These are phyloP conservation scores for Drosophila koepferae DNA, from an alignment of 2,888 invertebrate species.

Conservation along the genomic window DNA sequence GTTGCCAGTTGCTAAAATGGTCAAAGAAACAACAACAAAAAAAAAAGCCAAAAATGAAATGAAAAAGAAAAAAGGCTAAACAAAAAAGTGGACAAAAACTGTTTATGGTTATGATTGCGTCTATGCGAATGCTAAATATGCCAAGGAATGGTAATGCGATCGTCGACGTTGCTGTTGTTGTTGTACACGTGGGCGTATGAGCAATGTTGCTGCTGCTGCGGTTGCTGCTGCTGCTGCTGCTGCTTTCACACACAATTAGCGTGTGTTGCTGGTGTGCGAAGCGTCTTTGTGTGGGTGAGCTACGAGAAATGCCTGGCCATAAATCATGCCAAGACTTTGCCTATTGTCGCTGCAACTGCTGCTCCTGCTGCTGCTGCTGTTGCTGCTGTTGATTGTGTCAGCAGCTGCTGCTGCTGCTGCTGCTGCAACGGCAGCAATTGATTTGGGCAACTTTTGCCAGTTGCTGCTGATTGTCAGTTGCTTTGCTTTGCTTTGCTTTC, in stretches of 20 bases:
- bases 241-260: constrained; percentile 74
- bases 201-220: constrained; percentile 54
- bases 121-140: constrained; percentile 78
- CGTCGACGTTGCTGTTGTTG: constrained; percentile 18
- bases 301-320: constrained; percentile 67
- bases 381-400: constrained; percentile 20
- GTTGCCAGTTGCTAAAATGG: constrained; percentile 31
- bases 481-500: constrained; percentile 52
- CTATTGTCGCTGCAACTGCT: constrained; percentile 44
- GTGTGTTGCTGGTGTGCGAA: constrained; percentile 51
- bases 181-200: constrained; percentile 70
- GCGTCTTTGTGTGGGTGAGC: constrained; percentile 56
- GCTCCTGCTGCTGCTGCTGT: constrained; percentile 10
- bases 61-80: constrained; percentile 24
- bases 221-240: constrained; percentile 54
- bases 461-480: constrained; percentile 68
- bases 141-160: constrained; percentile 75
- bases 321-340: constrained; percentile 73
- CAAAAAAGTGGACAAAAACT: constrained; percentile 53
- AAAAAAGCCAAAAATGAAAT: constrained; percentile 19
- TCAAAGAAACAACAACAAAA: neutral
- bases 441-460: constrained; percentile 79
- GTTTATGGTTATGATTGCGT: constrained; percentile 79
- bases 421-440: constrained; percentile 76
- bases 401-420: constrained; percentile 22